Evolutionary conservation across 2,113 vertebrate species (phyloP).

Genomic region (Caranx ignobilis): DNA sequence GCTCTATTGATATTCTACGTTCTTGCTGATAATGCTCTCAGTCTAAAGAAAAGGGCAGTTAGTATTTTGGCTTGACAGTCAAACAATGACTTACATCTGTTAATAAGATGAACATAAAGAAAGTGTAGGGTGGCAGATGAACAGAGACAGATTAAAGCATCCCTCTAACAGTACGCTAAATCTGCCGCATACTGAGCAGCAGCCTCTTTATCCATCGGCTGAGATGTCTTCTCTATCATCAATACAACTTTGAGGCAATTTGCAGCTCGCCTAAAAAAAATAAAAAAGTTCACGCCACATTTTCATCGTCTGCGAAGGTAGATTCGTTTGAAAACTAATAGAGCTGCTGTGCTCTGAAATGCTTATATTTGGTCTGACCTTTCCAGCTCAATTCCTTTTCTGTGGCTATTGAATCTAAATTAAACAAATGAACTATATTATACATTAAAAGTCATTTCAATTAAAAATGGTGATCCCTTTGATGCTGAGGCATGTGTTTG

Average conservation of each 20-base stretch:
- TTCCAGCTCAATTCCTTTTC: slow-evolving; percentile 71
- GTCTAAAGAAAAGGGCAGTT: background rate
- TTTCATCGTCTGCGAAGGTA: slow-evolving; percentile 60
- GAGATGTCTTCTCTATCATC: slow-evolving; percentile 58
- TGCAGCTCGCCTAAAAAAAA: slow-evolving; percentile 49
- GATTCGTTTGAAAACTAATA: slow-evolving; percentile 71
- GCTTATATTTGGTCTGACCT: slow-evolving; percentile 69
- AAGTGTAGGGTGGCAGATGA: slow-evolving; percentile 52
- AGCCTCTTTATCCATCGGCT: slow-evolving; percentile 65
- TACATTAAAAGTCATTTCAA: slow-evolving; percentile 74
- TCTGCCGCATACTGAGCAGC: slow-evolving; percentile 67
- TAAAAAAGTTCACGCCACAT: slow-evolving; percentile 54
- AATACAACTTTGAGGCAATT: slow-evolving; percentile 74
- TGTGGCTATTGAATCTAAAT: slow-evolving; percentile 68
- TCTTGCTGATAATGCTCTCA: too few species aligned
- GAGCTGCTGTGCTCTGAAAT: slow-evolving; percentile 43
- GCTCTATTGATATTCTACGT: too few species aligned
- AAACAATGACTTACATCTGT: slow-evolving; percentile 63
- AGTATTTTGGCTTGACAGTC: slow-evolving; percentile 44
- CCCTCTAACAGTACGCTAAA: slow-evolving; percentile 30
- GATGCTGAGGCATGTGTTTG: slow-evolving; percentile 64
- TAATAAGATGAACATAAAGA: slow-evolving; percentile 58
- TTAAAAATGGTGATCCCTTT: slow-evolving; percentile 74
- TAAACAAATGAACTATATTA: slow-evolving; percentile 77
- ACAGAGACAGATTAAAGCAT: slow-evolving; percentile 70